Base-by-base conservation (phyloP, 2,888 invertebrate genomes). In the Macaria liturata region DNA sequence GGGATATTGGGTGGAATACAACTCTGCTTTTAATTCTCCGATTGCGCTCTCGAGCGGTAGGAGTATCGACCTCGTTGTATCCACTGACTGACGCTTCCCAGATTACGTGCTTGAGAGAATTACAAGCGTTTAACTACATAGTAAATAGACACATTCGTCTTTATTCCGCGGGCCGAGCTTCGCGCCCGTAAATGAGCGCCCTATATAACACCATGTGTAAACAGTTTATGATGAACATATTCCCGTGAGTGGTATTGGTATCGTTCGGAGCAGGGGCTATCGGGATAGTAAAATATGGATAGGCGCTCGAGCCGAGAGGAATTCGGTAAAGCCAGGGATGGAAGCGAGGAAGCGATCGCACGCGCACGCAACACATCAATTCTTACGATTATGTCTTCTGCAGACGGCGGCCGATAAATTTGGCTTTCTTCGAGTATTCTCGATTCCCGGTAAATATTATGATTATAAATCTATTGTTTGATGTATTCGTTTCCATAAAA, bases 201-300 rank as follows among this genome's bases (percentile, higher is more conserved):
- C 45, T 45, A 55, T 46, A 54, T 49, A 46, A 54, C 52, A 46
- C 58, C 56, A 51, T 40, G 54, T 37, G 8, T 42, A 44, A 55
- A 55, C 62, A 61, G 56, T 61, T 61, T 59, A 61, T 51, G 57
- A 59, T 55, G 54, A 52, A 47, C 54, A 58, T 65, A 59, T 59
- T 59, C 51, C 42, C 32, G 58, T 34, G 48, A 61, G 61, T 55
- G 46, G 58, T 30, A 62, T 58, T 7, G 54, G 59, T 61, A 20
- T 54, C 48, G 51, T 44, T 54, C 53, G 53, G 46, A 63, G 44
- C 37, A 53, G 49, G 49, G 54, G 52, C 46, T 54, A 55, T 61
- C 32, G 55, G 34, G 54, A 49, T 60, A 42, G 31, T 60, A 52
- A 60, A 55, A 55, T 43, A 60, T 46, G 52, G 46, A 56, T 60